Evolutionary conservation across 2,113 vertebrate genomes (phyloP).

Genomic region (Carassius gibelio): DNA sequence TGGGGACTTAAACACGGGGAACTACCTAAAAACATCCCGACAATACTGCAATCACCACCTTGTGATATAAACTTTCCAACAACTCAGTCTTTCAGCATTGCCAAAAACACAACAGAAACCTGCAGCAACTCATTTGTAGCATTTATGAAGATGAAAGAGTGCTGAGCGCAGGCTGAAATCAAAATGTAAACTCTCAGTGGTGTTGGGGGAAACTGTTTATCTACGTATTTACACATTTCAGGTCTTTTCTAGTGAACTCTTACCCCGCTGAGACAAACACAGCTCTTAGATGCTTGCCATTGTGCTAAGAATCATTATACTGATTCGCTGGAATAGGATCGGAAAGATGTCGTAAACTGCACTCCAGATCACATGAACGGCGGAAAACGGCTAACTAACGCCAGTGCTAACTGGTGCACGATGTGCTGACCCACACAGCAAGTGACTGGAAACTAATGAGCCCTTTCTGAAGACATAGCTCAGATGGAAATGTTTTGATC

Average conservation of each 20-base stretch:
- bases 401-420: background rate
- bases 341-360: constrained; percentile 2
- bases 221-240: constrained; percentile 22
- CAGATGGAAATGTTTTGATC: constrained; percentile 38
- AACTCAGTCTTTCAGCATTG: constrained; percentile 34
- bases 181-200: constrained; percentile 12
- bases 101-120: constrained; percentile 24
- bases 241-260: constrained; percentile 28
- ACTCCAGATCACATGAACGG: constrained; percentile 13
- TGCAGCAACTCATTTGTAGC: constrained; percentile 45
- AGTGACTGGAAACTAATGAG: constrained; percentile 47
- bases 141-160: constrained; percentile 53
- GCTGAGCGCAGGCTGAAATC: constrained; percentile 29
- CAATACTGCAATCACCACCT: constrained; percentile 33
- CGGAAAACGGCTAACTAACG: constrained; percentile 22
- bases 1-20: constrained; percentile 15
- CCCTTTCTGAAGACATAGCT: constrained; percentile 2
- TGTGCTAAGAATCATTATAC: constrained; percentile 42
- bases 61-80: constrained; percentile 15
- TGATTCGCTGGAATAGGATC: constrained; percentile 26
- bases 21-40: constrained; percentile 19
- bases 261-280: constrained; percentile 36
- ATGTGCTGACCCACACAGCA: constrained; percentile 20
- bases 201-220: background rate
- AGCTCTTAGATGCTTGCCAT: constrained; percentile 12